Evolutionary conservation across 2,113 vertebrate species (phyloP).

Genomic region (Platichthys stellatus): DNA sequence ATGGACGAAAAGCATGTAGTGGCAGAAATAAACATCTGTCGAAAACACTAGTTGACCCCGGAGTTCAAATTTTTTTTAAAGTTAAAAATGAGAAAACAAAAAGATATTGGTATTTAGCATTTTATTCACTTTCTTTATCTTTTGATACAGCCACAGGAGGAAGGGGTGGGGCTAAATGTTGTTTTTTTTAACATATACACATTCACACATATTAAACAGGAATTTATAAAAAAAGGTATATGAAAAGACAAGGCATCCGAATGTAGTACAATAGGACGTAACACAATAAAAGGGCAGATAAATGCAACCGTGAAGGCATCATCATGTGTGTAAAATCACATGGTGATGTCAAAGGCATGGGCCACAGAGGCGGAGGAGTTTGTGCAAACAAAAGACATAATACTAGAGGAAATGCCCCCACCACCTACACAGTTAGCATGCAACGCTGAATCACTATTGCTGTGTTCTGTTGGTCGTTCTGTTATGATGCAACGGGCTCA

Average conservation of each 20-base stretch:
- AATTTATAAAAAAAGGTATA: conserved; percentile 68
- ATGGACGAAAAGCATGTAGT: conserved; percentile 3
- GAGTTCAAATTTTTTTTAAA: background rate
- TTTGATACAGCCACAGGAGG: conserved; percentile 77
- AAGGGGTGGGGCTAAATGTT: conserved; percentile 61
- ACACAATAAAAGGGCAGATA: conserved; percentile 57
- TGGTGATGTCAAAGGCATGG: conserved; percentile 44
- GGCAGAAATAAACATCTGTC: conserved; percentile 8
- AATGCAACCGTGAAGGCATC: conserved; percentile 56
- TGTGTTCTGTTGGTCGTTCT: conserved; percentile 37
- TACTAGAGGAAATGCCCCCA: conserved; percentile 53
- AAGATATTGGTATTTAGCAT: conserved; percentile 27
- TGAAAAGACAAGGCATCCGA: conserved; percentile 66
- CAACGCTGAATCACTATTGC: conserved; percentile 49
- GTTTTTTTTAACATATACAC: conserved; percentile 73
- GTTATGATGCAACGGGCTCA: conserved; percentile 36
- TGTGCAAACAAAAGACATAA: conserved; percentile 60
- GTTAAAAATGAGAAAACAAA: background rate
- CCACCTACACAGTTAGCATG: conserved; percentile 62
- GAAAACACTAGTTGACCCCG: background rate
- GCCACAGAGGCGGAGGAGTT: conserved; percentile 38
- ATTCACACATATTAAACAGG: conserved; percentile 76
- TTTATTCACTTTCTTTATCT: conserved; percentile 65
- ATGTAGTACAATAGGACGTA: conserved; percentile 52
- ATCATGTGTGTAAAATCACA: conserved; percentile 44